A percentile compares a stretch with the other conserved stretches of the same genome.
Evolutionary conservation across 2,113 vertebrate species (phyloP).

Genomic region (Calidris pugnax): DNA sequence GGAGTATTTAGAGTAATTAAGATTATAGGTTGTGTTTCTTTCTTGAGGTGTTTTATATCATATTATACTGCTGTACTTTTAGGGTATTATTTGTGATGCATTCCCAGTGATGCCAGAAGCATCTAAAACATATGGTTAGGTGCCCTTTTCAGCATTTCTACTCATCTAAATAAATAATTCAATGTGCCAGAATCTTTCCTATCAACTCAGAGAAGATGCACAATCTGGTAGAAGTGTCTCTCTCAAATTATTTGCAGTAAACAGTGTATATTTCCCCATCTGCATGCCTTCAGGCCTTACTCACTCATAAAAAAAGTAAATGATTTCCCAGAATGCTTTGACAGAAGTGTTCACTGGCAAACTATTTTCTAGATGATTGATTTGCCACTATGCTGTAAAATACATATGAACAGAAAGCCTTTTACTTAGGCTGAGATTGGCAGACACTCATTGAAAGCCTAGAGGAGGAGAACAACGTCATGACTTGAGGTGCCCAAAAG

Average conservation of each 20-base stretch:
- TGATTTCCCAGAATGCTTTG: slow-evolving; percentile 46
- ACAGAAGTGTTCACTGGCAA: slow-evolving; percentile 28
- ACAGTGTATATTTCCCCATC: slow-evolving; percentile 58
- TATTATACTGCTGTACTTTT: neutral
- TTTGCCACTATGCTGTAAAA: slow-evolving; percentile 14
- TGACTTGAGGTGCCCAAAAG: neutral
- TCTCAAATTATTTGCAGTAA: slow-evolving; percentile 71
- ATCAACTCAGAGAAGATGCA: slow-evolving; percentile 20
- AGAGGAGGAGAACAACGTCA: neutral
- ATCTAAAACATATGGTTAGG: neutral
- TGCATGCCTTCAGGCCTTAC: slow-evolving; percentile 53
- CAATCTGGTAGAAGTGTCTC: slow-evolving; percentile 52
- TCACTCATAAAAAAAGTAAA: slow-evolving; percentile 38
- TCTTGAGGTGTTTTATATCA: neutral
- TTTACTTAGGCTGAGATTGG: neutral
- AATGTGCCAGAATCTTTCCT: slow-evolving; percentile 24
- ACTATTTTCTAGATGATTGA: slow-evolving; percentile 57
- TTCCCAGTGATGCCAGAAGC: neutral
- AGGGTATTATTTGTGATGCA: neutral
- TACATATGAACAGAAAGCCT: neutral
- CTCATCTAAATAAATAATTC: slow-evolving; percentile 25
- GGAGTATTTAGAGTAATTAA: neutral
- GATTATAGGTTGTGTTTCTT: neutral
- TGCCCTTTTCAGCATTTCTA: neutral
- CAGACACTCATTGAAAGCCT: neutral